Conservation (phyloP, 2,113 vertebrate genomes). For the Narcine bancroftii region DNA sequence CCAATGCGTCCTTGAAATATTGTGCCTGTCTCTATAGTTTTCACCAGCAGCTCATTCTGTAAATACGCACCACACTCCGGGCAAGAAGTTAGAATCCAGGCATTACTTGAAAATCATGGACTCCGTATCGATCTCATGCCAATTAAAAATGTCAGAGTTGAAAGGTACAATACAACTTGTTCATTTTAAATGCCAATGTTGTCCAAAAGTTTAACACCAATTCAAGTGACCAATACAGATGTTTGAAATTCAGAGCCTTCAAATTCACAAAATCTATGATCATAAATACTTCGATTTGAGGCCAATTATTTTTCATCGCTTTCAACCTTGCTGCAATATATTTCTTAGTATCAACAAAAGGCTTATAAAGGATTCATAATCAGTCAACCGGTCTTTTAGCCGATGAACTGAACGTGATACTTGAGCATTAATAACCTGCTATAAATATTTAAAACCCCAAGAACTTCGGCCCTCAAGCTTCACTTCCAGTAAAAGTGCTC, state of each 20-base stretch:
- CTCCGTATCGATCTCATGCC: not conserved
- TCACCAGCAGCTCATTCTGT: too few species aligned
- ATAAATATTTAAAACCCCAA: constrained; percentile 2
- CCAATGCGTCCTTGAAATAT: too few species aligned
- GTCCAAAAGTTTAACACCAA: not conserved
- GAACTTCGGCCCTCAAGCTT: not conserved
- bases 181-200: constrained; percentile 1
- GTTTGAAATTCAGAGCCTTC: not conserved
- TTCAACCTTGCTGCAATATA: not conserved
- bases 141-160: not conserved
- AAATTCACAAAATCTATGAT: not conserved
- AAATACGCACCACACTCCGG: too few species aligned
- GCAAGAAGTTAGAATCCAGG: too few species aligned
- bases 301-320: not conserved
- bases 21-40: too few species aligned
- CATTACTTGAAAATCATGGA: not conserved
- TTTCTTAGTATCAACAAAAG: not conserved
- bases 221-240: not conserved
- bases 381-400: not conserved
- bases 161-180: not conserved
- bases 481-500: not conserved
- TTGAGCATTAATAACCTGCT: not conserved
- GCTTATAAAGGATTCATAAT: too few species aligned
- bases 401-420: not conserved
- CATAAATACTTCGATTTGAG: not conserved